Evolutionary conservation across 2,113 vertebrate genomes (phyloP).

Genomic region (Mesocricetus auratus): DNA sequence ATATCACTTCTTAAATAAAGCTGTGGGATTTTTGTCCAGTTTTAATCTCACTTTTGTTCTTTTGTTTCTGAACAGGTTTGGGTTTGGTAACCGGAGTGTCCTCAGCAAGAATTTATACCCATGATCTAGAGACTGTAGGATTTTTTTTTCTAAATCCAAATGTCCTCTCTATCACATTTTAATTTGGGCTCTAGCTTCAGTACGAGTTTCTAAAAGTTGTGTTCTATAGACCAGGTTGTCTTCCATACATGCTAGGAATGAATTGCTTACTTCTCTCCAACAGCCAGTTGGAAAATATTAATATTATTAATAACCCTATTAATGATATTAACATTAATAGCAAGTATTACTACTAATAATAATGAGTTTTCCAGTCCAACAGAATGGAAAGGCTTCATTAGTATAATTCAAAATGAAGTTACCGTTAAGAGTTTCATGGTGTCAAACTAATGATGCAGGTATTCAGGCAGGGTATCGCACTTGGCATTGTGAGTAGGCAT

Average conservation of each 20-base stretch:
- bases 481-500: neutral
- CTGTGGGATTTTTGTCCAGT: conserved; percentile 79
- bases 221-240: neutral
- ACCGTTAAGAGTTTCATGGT: neutral
- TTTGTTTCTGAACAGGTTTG: conserved; percentile 72
- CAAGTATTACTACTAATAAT: neutral
- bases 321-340: too few species aligned
- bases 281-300: too few species aligned
- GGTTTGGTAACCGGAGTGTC: neutral
- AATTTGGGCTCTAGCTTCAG: neutral
- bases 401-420: conserved; percentile 51
- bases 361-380: neutral
- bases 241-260: neutral
- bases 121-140: neutral
- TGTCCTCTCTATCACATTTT: neutral
- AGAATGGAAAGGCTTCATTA: conserved; percentile 26
- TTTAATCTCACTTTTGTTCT: conserved; percentile 82
- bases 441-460: neutral
- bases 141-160: neutral
- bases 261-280: conserved; percentile 17
- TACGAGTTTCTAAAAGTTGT: conserved; percentile 5
- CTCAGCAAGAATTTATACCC: conserved; percentile 38
- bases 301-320: too few species aligned
- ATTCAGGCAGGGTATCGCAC: neutral
- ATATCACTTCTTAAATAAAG: conserved; percentile 86